A percentile compares a stretch with the other conserved stretches of the same genome.
Evolutionary conservation across 2,888 invertebrate species (phyloP).

Genomic region (Byasa hedistus): DNA sequence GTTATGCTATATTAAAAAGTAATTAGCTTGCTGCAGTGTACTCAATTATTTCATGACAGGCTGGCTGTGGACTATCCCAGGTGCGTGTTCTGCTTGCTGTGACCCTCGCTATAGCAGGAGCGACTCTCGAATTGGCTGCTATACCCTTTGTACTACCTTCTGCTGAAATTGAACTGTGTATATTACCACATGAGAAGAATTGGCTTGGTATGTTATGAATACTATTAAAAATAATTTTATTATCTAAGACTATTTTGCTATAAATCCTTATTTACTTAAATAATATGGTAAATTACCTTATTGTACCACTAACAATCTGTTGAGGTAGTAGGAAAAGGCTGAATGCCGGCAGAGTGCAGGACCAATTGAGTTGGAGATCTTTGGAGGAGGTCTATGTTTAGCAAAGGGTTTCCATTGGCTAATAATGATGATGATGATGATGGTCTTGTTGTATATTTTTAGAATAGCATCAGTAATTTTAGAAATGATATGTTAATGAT

Average conservation of each 20-base stretch:
- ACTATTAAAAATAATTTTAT: background rate
- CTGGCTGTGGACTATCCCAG: constrained; percentile 86
- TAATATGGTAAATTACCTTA: no score
- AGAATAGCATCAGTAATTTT: background rate
- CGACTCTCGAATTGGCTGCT: constrained; percentile 84
- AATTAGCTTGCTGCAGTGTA: background rate
- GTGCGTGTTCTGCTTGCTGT: constrained; percentile 82
- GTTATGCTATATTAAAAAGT: no score
- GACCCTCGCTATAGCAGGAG: constrained; percentile 84
- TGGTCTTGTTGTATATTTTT: background rate
- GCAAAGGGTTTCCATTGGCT: no score
- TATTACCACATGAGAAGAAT: constrained; percentile 84
- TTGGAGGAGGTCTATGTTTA: no score
- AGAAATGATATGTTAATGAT: background rate
- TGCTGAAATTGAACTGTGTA: constrained; percentile 88
- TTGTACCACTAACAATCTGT: no score
- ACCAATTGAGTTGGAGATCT: no score
- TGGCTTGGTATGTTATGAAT: constrained; percentile 82
- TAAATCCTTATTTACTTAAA: no score
- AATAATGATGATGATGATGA: no score
- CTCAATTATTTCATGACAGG: constrained; percentile 60
- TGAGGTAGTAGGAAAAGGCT: no score
- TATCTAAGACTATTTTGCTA: no score
- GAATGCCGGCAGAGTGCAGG: no score
- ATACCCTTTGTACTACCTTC: constrained; percentile 87